Percentiles rank a stretch among this genome's conserved stretches.
These are phyloP conservation scores for Papilio glaucus DNA, from an alignment of 1,140 invertebrate species.

Conservation along the genomic window DNA sequence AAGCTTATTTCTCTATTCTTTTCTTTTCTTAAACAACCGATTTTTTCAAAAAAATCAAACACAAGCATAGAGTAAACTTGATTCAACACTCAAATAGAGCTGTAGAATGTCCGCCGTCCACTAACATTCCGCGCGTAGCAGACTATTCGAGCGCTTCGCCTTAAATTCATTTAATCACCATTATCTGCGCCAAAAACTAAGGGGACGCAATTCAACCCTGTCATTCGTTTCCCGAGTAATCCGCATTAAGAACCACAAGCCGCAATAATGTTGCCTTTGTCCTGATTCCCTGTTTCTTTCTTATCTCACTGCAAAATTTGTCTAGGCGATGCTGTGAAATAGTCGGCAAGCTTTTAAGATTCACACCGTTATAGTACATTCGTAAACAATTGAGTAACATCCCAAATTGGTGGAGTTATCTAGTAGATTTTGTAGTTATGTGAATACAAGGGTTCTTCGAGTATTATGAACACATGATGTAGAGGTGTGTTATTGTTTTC, in stretches of 20 bases:
- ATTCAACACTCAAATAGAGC: conserved; percentile 46
- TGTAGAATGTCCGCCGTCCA: conserved; percentile 47
- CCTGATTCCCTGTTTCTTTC: conserved; percentile 69
- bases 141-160: conserved; percentile 44
- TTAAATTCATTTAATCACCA: conserved; percentile 73
- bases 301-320: conserved; percentile 76
- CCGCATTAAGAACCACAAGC: conserved; percentile 67
- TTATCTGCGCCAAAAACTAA: conserved; percentile 69
- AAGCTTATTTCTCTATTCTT: no score
- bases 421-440: no score
- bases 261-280: conserved; percentile 65
- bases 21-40: no score
- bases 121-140: conserved; percentile 42
- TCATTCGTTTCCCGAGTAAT: conserved; percentile 62
- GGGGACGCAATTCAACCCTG: conserved; percentile 49
- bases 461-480: no score
- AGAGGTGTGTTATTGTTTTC: no score
- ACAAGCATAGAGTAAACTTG: neutral
- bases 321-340: conserved; percentile 74
- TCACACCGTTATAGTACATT: conserved; percentile 50
- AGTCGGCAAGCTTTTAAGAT: conserved; percentile 49
- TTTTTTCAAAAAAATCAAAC: no score
- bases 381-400: no score
- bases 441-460: no score
- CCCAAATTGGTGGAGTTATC: no score